phyloP scores from a whole-genome alignment of 2,797 vertebrate species.

The Halcyon chelicuti region DNA sequence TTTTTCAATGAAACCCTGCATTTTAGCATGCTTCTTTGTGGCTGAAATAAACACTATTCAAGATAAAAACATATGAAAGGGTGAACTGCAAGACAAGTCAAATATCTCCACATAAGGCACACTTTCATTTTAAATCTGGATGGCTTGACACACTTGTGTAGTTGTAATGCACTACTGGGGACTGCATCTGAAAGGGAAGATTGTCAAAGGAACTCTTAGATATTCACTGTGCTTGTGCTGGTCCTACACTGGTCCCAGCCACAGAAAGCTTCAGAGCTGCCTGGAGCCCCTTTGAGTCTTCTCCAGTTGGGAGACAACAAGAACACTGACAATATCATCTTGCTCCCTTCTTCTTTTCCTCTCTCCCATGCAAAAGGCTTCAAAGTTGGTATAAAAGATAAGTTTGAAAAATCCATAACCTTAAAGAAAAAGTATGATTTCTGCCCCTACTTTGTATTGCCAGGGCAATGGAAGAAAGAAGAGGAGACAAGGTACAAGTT shows the following conservation, averaged over 20 bases:
- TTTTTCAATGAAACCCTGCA: neutral
- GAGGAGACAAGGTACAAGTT: neutral
- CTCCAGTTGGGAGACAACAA: neutral
- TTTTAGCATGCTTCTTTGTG: neutral
- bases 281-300: rapidly evolving
- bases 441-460: neutral
- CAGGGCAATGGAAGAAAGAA: neutral
- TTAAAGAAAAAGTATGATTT: neutral
- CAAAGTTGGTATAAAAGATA: neutral
- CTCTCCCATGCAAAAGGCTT: neutral
- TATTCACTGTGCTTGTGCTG: neutral
- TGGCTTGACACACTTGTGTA: neutral
- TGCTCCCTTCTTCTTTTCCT: neutral
- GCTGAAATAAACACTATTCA: rapidly evolving
- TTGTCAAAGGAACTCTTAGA: neutral
- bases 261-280: neutral
- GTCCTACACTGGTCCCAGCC: neutral
- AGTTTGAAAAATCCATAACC: neutral
- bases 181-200: neutral
- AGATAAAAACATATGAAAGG: neutral
- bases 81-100: neutral
- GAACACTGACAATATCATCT: neutral
- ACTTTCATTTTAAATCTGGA: neutral
- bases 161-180: neutral
- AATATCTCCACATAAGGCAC: rapidly evolving